Base-by-base conservation (phyloP, 2,888 invertebrate genomes). In the Linyphia triangularis region DNA sequence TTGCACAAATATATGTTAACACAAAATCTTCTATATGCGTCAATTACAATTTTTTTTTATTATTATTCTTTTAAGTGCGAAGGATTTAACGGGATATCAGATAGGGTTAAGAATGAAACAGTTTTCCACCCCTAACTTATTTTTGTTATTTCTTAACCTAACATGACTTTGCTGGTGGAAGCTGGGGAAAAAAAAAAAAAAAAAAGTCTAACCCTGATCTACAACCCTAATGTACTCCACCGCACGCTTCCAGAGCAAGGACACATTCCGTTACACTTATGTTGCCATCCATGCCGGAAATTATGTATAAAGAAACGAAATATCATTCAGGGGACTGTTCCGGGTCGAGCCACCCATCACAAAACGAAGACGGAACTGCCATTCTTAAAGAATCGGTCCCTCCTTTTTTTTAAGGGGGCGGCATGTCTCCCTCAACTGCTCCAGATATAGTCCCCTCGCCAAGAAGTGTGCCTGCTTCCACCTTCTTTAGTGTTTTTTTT, bases 311-410 rank as follows among this genome's bases (percentile, higher is more conserved):
- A 40, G 72, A 61, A 37, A 26, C 57, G 30, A 28, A 26, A 63
- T 24, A 26, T 22, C 61, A 77, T 63, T 28, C 26, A 10, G 19
- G 22, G 72, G 30, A 26, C n/a, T 40, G 73, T 83, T 83, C 83
- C 83, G 83, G 83, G 83, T 83, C 28, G 63, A 70, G 81, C 30
- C 59, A 30, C 78, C 78, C 43, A 28, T n/a, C 81, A 69, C 59
- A 51, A 69, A 61, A 63, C 61, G 81, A 73, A 73, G 63, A 83
- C 83, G 83, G 83, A 83, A 73, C 83, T 83, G 33, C 83, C 83
- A 57, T 82, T 82, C 59, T 67, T 67, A 22, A 79, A 26, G 13
- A 79, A 67, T 51, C 81, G 22, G 43, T 43, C 51, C 77, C 26
- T 30, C 43, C 19, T 40, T 22, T 75, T 83, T 83, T 83, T 83